These are phyloP conservation scores for Catharus ustulatus DNA, from an alignment of 2,797 vertebrate species.

Conservation along the genomic window DNA sequence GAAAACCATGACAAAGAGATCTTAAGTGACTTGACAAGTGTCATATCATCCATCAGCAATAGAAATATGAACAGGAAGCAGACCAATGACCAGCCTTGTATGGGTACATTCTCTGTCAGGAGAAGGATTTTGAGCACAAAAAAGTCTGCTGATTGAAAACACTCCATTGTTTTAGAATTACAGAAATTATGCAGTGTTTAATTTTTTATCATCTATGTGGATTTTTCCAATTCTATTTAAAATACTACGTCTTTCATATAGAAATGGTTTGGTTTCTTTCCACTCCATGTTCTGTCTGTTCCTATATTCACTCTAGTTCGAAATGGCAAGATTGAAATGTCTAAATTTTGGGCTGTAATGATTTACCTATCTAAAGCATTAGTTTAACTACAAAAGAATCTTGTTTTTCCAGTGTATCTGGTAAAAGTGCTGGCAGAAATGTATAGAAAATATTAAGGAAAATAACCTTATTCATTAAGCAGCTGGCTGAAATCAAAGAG, in stretches of 20 bases:
- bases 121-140: neutral
- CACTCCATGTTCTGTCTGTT: neutral
- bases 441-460: neutral
- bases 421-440: neutral
- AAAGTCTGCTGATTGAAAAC: fast-evolving
- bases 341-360: neutral
- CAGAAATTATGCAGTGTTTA: neutral
- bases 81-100: neutral
- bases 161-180: neutral
- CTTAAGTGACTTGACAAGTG: neutral
- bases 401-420: neutral
- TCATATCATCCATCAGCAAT: neutral
- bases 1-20: neutral
- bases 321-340: neutral
- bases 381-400: neutral
- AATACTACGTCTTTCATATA: neutral
- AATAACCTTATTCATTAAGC: neutral
- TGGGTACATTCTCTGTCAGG: neutral
- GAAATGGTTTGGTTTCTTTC: neutral
- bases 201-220: neutral
- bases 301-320: neutral
- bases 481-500: neutral
- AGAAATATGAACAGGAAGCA: neutral
- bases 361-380: neutral
- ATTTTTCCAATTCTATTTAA: neutral